Conservation (phyloP, 2,113 vertebrate genomes). For the Harpagus bidentatus region DNA sequence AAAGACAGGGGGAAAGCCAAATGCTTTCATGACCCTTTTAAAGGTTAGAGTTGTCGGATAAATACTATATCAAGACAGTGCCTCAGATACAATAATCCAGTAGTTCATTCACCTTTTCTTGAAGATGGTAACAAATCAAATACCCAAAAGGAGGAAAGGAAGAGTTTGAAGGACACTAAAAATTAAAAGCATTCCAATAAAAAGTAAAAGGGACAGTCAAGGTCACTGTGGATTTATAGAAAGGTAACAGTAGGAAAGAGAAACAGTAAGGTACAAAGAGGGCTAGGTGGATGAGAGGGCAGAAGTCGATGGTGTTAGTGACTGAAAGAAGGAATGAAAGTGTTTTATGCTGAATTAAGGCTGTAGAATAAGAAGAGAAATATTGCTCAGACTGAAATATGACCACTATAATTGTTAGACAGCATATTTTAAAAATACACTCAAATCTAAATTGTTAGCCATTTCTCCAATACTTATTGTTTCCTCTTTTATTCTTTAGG, state of each 20-base stretch:
- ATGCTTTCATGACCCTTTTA: background rate
- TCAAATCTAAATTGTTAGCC: background rate
- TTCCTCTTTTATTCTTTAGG: background rate
- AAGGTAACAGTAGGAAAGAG: background rate
- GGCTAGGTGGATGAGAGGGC: background rate
- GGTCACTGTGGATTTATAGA: background rate
- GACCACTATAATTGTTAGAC: background rate
- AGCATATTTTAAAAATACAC: background rate
- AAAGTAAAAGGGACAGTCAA: background rate
- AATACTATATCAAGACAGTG: background rate
- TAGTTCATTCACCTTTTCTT: background rate
- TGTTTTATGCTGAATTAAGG: background rate
- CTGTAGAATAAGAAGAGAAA: background rate
- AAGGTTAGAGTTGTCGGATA: background rate
- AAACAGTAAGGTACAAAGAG: background rate
- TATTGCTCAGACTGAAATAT: background rate
- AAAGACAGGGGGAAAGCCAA: rapidly evolving
- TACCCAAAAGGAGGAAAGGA: background rate
- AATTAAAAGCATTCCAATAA: background rate
- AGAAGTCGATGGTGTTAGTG: background rate
- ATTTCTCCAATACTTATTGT: background rate
- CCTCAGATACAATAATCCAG: background rate
- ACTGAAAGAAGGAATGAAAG: background rate
- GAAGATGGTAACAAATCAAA: background rate
- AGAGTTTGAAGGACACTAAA: background rate